Evolutionary conservation across 1,140 invertebrate species (phyloP).

Genomic region (Scaptodrosophila lebanonensis): DNA sequence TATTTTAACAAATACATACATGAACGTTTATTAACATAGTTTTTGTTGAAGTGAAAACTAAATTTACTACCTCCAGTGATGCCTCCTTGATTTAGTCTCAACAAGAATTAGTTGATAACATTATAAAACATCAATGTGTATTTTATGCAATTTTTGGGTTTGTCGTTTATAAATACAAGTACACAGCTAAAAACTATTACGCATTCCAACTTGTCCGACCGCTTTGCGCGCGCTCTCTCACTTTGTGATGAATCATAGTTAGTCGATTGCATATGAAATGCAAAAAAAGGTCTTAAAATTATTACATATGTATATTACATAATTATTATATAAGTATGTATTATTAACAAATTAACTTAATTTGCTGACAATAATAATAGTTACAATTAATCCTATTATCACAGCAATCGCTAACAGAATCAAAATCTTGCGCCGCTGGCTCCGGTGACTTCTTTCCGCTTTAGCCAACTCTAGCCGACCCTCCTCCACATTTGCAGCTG

Average conservation of each 20-base stretch:
- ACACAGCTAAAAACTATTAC: conserved; percentile 38
- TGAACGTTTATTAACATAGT: no score
- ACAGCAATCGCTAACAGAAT: conserved; percentile 82
- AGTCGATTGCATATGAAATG: no score
- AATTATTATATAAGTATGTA: conserved; percentile 13
- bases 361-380: conserved; percentile 81
- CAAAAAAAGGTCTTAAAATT: no score
- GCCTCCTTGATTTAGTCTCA: no score
- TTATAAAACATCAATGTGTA: conserved; percentile 27
- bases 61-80: no score
- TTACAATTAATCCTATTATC: conserved; percentile 82
- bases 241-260: conserved; percentile 65
- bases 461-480: conserved; percentile 87
- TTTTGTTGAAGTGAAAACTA: no score
- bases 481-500: conserved; percentile 86
- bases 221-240: conserved; percentile 55
- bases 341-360: conserved; percentile 77
- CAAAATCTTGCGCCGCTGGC: conserved; percentile 84
- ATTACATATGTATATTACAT: no score
- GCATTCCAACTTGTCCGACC: conserved; percentile 31
- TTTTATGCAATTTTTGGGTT: conserved; percentile 40
- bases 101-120: no score
- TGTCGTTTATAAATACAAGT: conserved; percentile 31
- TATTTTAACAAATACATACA: no score
- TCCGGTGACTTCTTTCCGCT: conserved; percentile 86